Conservation (phyloP, 2,113 vertebrate genomes). For the Isurus oxyrinchus region DNA sequence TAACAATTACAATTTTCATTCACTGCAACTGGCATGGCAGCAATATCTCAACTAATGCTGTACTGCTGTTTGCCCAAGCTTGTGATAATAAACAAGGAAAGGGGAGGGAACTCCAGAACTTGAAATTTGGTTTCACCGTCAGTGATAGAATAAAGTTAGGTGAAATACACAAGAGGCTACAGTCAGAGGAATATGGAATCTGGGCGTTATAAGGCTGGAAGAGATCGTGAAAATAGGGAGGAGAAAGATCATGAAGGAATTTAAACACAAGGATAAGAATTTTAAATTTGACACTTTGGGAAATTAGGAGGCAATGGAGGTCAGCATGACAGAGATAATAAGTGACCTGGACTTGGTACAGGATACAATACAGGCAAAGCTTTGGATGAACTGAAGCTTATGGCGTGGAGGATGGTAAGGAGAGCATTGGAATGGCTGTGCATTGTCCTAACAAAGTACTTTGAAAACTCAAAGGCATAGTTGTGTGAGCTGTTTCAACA, state of each 20-base stretch:
- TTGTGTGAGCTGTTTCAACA: background rate
- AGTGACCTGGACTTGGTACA: too few relatives aligned
- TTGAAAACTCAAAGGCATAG: background rate
- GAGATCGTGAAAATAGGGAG: too few relatives aligned
- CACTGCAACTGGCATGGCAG: too few relatives aligned
- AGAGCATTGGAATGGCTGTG: background rate
- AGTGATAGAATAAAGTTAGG: background rate
- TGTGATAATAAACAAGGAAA: background rate
- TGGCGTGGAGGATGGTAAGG: background rate
- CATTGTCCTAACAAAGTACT: too few relatives aligned
- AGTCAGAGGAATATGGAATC: background rate
- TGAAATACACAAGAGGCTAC: background rate
- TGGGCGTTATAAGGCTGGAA: background rate
- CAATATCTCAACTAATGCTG: too few relatives aligned
- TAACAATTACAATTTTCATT: background rate
- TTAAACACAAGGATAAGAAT: background rate
- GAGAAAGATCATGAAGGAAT: too few relatives aligned
- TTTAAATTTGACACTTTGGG: background rate
- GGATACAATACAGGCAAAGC: background rate
- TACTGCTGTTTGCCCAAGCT: too few relatives aligned
- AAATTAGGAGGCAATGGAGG: background rate
- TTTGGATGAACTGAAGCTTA: background rate
- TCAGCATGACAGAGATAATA: background rate
- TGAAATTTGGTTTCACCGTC: background rate
- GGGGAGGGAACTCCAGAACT: background rate